A percentile compares a stretch with the other conserved stretches of the same genome.
Evolutionary conservation across 2,888 invertebrate species (phyloP).

Genomic region (Andrena bucephala): DNA sequence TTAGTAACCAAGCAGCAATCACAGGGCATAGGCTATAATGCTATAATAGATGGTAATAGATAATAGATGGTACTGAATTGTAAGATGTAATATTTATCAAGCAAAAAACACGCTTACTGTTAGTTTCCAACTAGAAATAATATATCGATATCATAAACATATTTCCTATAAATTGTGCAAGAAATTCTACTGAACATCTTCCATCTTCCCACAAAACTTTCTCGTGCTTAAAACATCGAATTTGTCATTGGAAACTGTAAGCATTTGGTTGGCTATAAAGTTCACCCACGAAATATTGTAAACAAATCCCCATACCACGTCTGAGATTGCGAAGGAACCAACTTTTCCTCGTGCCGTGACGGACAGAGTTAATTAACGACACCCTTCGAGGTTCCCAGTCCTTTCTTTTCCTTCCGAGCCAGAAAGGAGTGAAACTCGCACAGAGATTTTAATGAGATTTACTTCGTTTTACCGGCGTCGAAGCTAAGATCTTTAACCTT

Average conservation of each 20-base stretch:
- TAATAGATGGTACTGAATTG: no score
- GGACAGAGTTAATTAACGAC: conserved; percentile 68
- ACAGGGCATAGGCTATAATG: no score
- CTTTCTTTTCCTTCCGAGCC: conserved; percentile 23
- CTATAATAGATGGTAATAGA: no score
- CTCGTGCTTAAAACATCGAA: not conserved
- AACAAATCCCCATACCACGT: conserved; percentile 27
- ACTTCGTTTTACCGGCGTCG: conserved; percentile 55
- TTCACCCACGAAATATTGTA: conserved; percentile 25
- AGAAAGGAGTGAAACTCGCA: conserved; percentile 32
- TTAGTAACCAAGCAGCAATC: conserved; percentile 1
- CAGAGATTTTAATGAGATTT: conserved; percentile 71
- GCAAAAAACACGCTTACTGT: no score
- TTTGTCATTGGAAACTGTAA: not conserved
- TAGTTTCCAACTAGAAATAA: not conserved
- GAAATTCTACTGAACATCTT: no score
- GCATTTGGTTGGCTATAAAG: conserved; percentile 5
- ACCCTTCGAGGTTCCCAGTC: conserved; percentile 34
- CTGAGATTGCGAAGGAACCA: conserved; percentile 28
- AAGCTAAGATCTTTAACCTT: conserved; percentile 52
- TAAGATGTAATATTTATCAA: no score
- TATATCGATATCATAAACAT: not conserved
- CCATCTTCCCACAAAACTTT: not conserved
- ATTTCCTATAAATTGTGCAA: no score
- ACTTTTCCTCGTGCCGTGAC: conserved; percentile 42